These are phyloP conservation scores for Lithophane semibrunnea DNA, from an alignment of 2,888 invertebrate species.

Conservation along the genomic window DNA sequence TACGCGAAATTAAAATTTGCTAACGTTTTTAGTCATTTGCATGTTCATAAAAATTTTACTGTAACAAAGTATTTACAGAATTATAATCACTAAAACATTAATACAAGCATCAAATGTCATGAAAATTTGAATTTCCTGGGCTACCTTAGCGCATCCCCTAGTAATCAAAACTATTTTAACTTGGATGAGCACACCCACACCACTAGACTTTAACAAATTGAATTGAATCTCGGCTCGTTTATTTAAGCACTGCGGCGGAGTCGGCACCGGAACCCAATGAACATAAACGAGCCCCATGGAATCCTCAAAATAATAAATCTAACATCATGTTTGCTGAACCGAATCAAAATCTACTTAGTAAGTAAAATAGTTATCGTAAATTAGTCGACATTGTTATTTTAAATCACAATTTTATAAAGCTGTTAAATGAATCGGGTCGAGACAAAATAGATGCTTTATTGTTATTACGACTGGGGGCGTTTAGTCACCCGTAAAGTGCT, in stretches of 20 bases:
- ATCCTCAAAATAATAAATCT: constrained; percentile 28
- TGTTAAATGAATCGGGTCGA: too few relatives aligned
- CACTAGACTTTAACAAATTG: background rate
- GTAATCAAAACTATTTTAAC: background rate
- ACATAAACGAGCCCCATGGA: constrained; percentile 25
- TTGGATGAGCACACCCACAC: too few relatives aligned
- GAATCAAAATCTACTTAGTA: constrained; percentile 79
- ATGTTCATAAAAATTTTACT: background rate
- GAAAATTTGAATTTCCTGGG: background rate
- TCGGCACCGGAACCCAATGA: background rate
- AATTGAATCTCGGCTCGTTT: background rate
- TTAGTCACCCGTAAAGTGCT: background rate
- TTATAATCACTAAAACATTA: background rate
- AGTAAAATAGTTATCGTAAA: constrained; percentile 59
- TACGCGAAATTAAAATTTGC: background rate
- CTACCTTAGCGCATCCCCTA: background rate
- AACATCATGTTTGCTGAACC: constrained; percentile 71
- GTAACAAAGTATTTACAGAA: background rate
- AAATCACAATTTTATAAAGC: background rate
- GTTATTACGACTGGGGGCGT: background rate
- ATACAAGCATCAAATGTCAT: too few relatives aligned
- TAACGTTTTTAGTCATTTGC: background rate
- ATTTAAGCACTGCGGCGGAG: constrained; percentile 30
- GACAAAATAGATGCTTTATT: background rate
- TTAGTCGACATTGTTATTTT: background rate